Evolutionary conservation across 2,888 invertebrate genomes (phyloP).

Genomic region (Parnassius orleans): DNA sequence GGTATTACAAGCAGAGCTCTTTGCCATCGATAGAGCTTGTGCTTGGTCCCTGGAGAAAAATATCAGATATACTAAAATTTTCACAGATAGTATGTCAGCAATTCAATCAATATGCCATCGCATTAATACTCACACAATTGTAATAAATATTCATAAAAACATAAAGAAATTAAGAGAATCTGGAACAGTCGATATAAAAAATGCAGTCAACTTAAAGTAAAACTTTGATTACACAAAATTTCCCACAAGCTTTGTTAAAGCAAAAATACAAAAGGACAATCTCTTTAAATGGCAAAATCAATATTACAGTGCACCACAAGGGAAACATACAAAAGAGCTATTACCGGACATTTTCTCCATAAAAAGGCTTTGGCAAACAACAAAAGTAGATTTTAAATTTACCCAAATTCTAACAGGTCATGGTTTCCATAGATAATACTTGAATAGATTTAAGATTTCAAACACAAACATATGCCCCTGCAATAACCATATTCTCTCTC

Average conservation of each 20-base stretch:
- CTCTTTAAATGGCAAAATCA: too few species aligned
- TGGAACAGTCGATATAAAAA: not conserved
- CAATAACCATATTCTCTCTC: too few species aligned
- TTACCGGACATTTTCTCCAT: too few species aligned
- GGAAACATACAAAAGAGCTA: too few species aligned
- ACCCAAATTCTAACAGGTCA: not conserved
- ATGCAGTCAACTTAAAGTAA: too few species aligned
- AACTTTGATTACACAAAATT: too few species aligned
- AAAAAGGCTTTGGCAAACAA: not conserved
- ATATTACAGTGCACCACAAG: too few species aligned
- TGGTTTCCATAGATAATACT: not conserved
- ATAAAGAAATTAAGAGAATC: not conserved
- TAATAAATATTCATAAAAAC: not conserved
- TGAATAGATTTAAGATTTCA: not conserved
- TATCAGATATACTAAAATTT: not conserved
- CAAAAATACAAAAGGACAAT: too few species aligned
- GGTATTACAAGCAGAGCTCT: not conserved
- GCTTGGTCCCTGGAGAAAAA: not conserved
- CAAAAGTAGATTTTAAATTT: not conserved
- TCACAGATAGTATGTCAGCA: not conserved
- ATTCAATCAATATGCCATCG: not conserved
- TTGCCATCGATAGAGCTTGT: not conserved
- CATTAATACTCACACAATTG: not conserved
- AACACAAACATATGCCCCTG: too few species aligned
- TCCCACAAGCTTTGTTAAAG: too few species aligned